phyloP scores from a whole-genome alignment of 2,888 invertebrate species.

The Gymnosoma rotundatum region DNA sequence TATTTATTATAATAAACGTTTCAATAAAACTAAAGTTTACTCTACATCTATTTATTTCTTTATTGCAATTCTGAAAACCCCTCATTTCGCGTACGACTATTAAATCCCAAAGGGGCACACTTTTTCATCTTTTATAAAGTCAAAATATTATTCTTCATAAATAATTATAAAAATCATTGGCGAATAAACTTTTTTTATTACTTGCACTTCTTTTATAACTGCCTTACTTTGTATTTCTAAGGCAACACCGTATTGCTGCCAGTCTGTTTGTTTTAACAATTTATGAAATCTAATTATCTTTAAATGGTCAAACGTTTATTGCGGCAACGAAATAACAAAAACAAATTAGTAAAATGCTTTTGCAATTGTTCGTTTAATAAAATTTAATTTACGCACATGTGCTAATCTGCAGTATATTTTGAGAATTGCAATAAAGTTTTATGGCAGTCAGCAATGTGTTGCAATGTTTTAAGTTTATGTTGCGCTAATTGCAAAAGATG shows the following conservation, averaged over 20 bases:
- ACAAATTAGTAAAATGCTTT: background rate
- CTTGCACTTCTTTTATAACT: no score
- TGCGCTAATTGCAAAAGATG: conserved; percentile 48
- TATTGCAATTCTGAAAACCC: background rate
- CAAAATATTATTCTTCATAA: conserved; percentile 10
- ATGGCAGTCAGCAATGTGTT: conserved; percentile 33
- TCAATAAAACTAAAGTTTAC: background rate
- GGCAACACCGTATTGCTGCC: background rate
- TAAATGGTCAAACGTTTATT: conserved; percentile 58
- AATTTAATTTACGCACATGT: conserved; percentile 47
- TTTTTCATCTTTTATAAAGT: conserved; percentile 14
- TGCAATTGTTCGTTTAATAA: conserved; percentile 1
- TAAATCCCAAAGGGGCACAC: background rate
- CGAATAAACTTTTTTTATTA: background rate
- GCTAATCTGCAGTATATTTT: conserved; percentile 14
- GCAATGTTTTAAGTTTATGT: conserved; percentile 36
- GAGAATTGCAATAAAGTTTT: conserved; percentile 36
- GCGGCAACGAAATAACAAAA: conserved; percentile 13
- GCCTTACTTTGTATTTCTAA: background rate
- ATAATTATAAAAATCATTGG: conserved; percentile 5
- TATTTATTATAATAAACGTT: background rate
- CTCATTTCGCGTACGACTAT: background rate
- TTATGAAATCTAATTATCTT: conserved; percentile 55
- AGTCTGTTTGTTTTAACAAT: conserved; percentile 28
- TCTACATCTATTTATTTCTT: no score